Evolutionary conservation across 2,888 invertebrate genomes (phyloP).

Genomic region (Drosophila mulleri): DNA sequence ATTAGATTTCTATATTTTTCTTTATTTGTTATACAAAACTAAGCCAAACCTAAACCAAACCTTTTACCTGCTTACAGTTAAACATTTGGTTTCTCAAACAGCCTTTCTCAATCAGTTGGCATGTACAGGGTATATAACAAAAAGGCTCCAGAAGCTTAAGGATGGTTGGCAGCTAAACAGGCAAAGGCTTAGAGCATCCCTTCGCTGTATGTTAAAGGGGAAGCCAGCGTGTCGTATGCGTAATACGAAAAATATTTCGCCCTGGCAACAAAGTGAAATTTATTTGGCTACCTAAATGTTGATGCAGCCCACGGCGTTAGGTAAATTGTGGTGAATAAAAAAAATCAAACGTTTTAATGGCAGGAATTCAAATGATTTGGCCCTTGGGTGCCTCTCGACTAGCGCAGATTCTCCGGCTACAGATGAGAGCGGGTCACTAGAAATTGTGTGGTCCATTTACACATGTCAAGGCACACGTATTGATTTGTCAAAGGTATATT

Average conservation of each 20-base stretch:
- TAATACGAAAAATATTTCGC: slow-evolving; percentile 66
- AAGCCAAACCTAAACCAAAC: too few species aligned
- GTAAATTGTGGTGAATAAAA: slow-evolving; percentile 21
- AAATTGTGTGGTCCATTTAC: slow-evolving; percentile 60
- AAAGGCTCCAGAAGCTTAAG: slow-evolving; percentile 36
- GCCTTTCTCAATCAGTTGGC: neutral
- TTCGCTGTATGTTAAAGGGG: slow-evolving; percentile 15
- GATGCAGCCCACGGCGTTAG: slow-evolving; percentile 30
- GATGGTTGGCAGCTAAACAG: slow-evolving; percentile 30
- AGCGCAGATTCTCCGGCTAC: slow-evolving; percentile 14
- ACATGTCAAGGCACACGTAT: slow-evolving; percentile 53
- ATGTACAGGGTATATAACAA: slow-evolving; percentile 20
- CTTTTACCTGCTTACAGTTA: neutral
- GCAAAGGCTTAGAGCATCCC: slow-evolving; percentile 45
- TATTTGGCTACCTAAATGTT: slow-evolving; percentile 72
- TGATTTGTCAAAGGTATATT: slow-evolving; percentile 73
- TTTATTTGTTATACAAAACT: too few species aligned
- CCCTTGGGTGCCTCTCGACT: slow-evolving; percentile 42
- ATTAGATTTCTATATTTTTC: too few species aligned
- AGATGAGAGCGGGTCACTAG: neutral
- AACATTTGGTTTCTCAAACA: neutral
- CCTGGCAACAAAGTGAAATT: slow-evolving; percentile 68
- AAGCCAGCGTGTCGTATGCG: slow-evolving; percentile 60
- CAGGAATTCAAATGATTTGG: slow-evolving; percentile 74
- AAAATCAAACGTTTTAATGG: slow-evolving; percentile 74